A percentile compares a stretch with the other conserved stretches of the same genome.
phyloP scores from a whole-genome alignment of 2,888 invertebrate species.

The Teleogryllus oceanicus region DNA sequence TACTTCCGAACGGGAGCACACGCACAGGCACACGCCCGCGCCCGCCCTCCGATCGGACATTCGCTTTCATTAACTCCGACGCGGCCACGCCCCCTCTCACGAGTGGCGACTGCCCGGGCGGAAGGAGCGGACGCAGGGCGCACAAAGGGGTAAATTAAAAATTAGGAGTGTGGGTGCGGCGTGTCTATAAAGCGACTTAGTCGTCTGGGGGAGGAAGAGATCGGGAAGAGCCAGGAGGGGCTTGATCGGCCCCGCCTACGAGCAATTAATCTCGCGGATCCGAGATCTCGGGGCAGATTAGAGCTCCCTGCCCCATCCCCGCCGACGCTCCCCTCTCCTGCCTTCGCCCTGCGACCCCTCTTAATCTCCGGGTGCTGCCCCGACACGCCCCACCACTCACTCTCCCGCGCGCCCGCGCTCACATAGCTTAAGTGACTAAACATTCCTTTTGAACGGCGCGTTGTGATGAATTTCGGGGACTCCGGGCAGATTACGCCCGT shows the following conservation, averaged over 20 bases:
- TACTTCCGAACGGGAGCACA: neutral
- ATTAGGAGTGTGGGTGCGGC: neutral
- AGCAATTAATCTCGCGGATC: neutral
- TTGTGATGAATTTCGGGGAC: constrained; percentile 9
- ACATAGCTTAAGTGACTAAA: constrained; percentile 18
- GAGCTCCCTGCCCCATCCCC: neutral
- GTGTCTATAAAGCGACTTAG: neutral
- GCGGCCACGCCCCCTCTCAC: neutral
- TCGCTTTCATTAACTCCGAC: neutral
- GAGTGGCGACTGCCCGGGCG: too few species aligned
- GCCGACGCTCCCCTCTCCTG: too few species aligned
- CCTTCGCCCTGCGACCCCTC: neutral
- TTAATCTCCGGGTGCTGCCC: neutral
- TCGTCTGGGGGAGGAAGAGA: neutral
- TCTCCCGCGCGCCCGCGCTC: neutral
- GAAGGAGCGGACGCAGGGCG: too few species aligned
- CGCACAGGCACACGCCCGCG: neutral
- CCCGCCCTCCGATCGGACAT: neutral
- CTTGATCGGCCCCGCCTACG: neutral
- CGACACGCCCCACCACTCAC: neutral
- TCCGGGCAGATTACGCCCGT: neutral
- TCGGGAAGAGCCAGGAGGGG: neutral
- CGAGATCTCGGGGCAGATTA: neutral
- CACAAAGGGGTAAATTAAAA: neutral
- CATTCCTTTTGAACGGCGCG: constrained; percentile 1